These are phyloP conservation scores for Turritopsis rubra DNA, from an alignment of 30 jellyfish, hydroid and myxozoan species.

Conservation along the genomic window DNA sequence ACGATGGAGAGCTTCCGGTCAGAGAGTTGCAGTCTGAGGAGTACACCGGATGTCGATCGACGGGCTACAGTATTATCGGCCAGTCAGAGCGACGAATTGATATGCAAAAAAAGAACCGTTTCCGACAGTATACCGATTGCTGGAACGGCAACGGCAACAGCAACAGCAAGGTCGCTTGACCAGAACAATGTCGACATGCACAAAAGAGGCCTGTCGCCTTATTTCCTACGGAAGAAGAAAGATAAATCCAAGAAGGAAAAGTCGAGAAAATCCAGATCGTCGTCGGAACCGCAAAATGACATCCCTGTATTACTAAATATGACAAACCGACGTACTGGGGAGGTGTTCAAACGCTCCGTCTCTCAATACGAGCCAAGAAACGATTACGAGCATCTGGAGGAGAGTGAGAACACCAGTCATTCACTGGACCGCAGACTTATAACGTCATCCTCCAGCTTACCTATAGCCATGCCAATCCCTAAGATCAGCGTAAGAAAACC, in stretches of 20 bases:
- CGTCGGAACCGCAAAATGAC: slow-evolving; percentile 5
- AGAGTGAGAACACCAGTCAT: background rate
- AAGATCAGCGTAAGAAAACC: background rate
- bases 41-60: background rate
- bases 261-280: background rate
- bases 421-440: background rate
- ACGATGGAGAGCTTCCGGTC: background rate
- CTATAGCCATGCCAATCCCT: slow-evolving; percentile 14
- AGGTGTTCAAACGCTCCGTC: background rate
- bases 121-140: background rate
- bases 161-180: background rate
- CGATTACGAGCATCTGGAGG: slow-evolving; percentile 3
- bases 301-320: background rate
- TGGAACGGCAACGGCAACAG: no score
- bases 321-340: slow-evolving; percentile 12
- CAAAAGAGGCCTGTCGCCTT: slow-evolving; percentile 14
- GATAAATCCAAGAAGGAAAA: slow-evolving; percentile 15
- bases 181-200: background rate
- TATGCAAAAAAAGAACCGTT: background rate
- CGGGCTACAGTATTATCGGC: background rate
- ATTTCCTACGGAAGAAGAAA: slow-evolving; percentile 25
- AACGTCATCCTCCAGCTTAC: slow-evolving; percentile 5
- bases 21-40: background rate
- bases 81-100: slow-evolving; percentile 32
- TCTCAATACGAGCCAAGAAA: slow-evolving; percentile 6